Percentiles rank a stretch among this genome's conserved stretches.
phyloP scores from a whole-genome alignment of 2,888 invertebrate genomes.

The Phasia obesa region DNA sequence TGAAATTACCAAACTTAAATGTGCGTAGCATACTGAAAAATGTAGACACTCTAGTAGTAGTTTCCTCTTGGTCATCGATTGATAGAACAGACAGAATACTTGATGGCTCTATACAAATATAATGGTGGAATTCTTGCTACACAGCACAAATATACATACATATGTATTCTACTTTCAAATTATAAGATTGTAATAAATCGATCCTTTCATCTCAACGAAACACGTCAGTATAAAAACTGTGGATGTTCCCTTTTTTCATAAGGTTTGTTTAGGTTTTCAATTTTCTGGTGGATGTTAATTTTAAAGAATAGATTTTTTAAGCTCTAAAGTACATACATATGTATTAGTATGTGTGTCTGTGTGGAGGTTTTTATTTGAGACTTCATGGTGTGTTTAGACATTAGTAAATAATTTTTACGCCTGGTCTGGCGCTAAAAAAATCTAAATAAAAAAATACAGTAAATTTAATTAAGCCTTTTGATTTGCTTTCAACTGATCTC shows the following conservation, averaged over 20 bases:
- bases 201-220: conserved; percentile 61
- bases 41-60: not conserved
- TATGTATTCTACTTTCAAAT: conserved; percentile 8
- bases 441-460: not conserved
- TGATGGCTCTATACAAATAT: not conserved
- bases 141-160: too few species aligned
- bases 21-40: conserved; percentile 4
- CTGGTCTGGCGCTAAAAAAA: conserved; percentile 62
- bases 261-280: conserved; percentile 42
- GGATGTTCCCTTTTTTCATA: conserved; percentile 2
- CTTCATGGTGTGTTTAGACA: conserved; percentile 26
- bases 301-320: conserved; percentile 7
- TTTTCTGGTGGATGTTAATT: conserved; percentile 36
- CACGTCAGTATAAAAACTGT: conserved; percentile 18
- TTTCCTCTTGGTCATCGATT: conserved; percentile 8
- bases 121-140: not conserved
- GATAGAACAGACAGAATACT: not conserved
- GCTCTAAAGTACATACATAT: not conserved
- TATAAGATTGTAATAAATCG: conserved; percentile 62
- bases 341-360: not conserved
- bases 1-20: too few species aligned
- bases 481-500: not conserved
- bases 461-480: conserved; percentile 48
- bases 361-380: conserved; percentile 7
- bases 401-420: conserved; percentile 48